Evolutionary conservation across 2,797 vertebrate species (phyloP).

Genomic region (Scarus forsteni): DNA sequence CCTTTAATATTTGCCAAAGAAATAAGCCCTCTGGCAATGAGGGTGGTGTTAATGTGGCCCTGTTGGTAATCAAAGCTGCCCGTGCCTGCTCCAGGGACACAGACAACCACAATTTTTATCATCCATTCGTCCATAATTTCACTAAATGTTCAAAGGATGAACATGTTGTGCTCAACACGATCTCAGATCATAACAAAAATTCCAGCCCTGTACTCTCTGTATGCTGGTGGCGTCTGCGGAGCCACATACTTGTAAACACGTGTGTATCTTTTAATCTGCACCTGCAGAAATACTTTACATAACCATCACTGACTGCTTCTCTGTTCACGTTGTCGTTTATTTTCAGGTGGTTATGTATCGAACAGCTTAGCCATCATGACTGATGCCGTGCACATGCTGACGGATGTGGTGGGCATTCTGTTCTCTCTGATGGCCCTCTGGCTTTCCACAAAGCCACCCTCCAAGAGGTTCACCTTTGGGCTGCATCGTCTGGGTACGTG

Average conservation of each 20-base stretch:
- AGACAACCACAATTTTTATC: background rate
- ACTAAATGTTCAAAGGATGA: no score
- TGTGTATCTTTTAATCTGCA: background rate
- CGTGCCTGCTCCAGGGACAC: no score
- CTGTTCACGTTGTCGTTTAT: background rate
- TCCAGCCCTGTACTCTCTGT: background rate
- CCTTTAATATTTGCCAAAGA: no score
- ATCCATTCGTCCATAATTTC: background rate
- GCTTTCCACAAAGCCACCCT: conserved; percentile 94
- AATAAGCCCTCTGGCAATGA: no score
- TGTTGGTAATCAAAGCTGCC: no score
- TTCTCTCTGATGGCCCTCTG: conserved; percentile 95
- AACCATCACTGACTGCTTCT: background rate
- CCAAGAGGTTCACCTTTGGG: conserved; percentile 93
- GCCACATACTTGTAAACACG: background rate
- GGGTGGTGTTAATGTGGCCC: no score
- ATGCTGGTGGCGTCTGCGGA: background rate
- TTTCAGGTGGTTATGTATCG: conserved; percentile 93
- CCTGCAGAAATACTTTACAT: background rate
- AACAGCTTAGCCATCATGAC: conserved; percentile 99
- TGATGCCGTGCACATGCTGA: conserved; percentile 95
- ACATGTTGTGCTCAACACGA: background rate
- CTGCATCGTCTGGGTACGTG: conserved; percentile 94
- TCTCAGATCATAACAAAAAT: background rate
- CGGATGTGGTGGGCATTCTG: conserved; percentile 94